Evolutionary conservation across 2,888 invertebrate genomes (phyloP).

Genomic region (Melanargia galathea): DNA sequence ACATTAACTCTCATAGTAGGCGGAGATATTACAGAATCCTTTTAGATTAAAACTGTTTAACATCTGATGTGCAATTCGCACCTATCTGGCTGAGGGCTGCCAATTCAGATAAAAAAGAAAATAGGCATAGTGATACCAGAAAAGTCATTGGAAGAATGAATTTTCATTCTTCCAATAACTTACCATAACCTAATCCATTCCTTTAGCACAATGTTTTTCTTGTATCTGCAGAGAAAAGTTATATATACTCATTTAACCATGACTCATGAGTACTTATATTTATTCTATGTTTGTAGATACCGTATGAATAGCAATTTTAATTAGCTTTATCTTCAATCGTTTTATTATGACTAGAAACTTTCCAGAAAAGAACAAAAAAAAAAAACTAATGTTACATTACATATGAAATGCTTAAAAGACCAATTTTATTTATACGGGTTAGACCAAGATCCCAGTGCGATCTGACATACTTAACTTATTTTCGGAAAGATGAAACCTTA

Average conservation of each 20-base stretch:
- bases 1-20: slow-evolving; percentile 33
- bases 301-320: too few species aligned
- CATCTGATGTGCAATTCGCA: slow-evolving; percentile 18
- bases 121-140: not conserved
- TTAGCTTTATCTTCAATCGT: not conserved
- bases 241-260: too few species aligned
- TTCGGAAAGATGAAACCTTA: too few species aligned
- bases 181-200: too few species aligned
- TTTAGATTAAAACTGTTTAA: slow-evolving; percentile 37
- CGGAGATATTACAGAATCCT: slow-evolving; percentile 39
- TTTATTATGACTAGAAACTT: not conserved
- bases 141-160: not conserved
- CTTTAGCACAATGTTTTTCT: too few species aligned
- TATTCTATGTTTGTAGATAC: too few species aligned
- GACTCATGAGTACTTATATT: too few species aligned
- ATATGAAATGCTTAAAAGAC: not conserved
- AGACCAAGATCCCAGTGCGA: too few species aligned
- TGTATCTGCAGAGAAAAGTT: too few species aligned
- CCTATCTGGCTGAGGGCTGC: slow-evolving; percentile 17
- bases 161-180: too few species aligned
- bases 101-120: not conserved
- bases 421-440: not conserved
- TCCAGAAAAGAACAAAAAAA: not conserved
- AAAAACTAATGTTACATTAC: not conserved
- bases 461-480: too few species aligned